Evolutionary conservation across 2,113 vertebrate genomes (phyloP).

Genomic region (Oryzias curvinotus): DNA sequence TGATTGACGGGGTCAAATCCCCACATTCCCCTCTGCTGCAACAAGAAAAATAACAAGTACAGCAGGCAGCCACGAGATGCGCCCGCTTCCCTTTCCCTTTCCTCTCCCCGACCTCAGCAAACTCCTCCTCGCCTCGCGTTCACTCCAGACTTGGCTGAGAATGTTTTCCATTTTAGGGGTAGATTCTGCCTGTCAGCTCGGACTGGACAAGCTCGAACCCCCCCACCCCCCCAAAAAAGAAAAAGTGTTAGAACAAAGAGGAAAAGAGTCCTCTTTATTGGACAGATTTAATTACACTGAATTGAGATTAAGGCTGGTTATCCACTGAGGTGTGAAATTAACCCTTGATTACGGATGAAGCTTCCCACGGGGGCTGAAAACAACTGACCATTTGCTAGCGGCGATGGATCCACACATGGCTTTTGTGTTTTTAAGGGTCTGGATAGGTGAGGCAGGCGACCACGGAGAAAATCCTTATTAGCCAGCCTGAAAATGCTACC

Average conservation of each 20-base stretch:
- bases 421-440: conserved; percentile 39
- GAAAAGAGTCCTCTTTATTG: conserved; percentile 95
- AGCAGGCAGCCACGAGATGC: conserved; percentile 79
- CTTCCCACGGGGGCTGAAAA: conserved; percentile 66
- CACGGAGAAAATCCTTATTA: conserved; percentile 67
- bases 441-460: conserved; percentile 51
- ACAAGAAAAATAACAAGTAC: conserved; percentile 65
- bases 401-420: conserved; percentile 60
- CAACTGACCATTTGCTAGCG: conserved; percentile 66
- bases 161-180: conserved; percentile 99
- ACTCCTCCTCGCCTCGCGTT: conserved; percentile 36
- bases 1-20: conserved; percentile 99
- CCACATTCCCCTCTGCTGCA: conserved; percentile 94
- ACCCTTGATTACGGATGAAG: conserved; percentile 95
- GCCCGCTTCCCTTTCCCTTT: conserved; percentile 82
- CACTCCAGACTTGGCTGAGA: conserved; percentile 91
- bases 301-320: conserved; percentile 97
- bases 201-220: conserved; percentile 93
- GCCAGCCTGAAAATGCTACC: conserved; percentile 60
- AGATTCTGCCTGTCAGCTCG: conserved; percentile 94
- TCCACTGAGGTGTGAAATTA: conserved; percentile 98
- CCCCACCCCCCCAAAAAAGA: conserved; percentile 77
- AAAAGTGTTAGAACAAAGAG: conserved; percentile 87
- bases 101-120: conserved; percentile 73
- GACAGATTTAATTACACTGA: conserved; percentile 99